These are phyloP conservation scores for Liodrosophila aerea DNA, from an alignment of 2,888 invertebrate species.

Conservation along the genomic window DNA sequence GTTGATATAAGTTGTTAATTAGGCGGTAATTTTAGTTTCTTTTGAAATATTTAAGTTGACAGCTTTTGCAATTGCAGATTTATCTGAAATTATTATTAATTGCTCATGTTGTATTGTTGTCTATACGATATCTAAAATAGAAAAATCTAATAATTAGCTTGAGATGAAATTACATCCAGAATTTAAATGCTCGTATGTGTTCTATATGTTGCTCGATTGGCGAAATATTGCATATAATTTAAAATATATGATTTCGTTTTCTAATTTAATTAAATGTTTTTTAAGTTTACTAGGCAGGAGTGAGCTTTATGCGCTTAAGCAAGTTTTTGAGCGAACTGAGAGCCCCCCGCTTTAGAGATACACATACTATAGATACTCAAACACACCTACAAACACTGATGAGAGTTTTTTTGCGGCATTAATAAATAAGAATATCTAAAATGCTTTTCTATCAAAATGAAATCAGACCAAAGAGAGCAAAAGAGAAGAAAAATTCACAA, in stretches of 20 bases:
- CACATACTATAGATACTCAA: slow-evolving; percentile 18
- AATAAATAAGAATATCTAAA: slow-evolving; percentile 30
- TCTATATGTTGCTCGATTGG: slow-evolving; percentile 69
- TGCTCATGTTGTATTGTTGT: slow-evolving; percentile 54
- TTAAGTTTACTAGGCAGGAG: slow-evolving; percentile 10
- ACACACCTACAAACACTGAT: slow-evolving; percentile 26
- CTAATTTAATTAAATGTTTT: slow-evolving; percentile 5
- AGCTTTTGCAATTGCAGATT: slow-evolving; percentile 41
- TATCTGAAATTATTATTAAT: slow-evolving; percentile 32
- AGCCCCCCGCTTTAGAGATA: slow-evolving; percentile 15
- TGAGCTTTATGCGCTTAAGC: slow-evolving; percentile 10
- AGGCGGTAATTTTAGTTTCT: slow-evolving; percentile 13
- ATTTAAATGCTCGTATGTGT: slow-evolving; percentile 42
- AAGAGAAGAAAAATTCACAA: slow-evolving; percentile 68
- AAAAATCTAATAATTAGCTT: slow-evolving; percentile 56
- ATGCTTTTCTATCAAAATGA: slow-evolving; percentile 43
- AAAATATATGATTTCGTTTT: slow-evolving; percentile 9
- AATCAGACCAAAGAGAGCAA: slow-evolving; percentile 70
- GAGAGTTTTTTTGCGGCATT: slow-evolving; percentile 65
- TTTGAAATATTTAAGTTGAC: slow-evolving; percentile 12
- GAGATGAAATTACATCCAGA: slow-evolving; percentile 27
- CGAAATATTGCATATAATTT: slow-evolving; percentile 33
- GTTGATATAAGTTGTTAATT: slow-evolving; percentile 4
- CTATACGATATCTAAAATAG: slow-evolving; percentile 37
- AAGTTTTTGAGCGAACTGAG: slow-evolving; percentile 17